Evolutionary conservation across 2,888 invertebrate genomes (phyloP).

Genomic region (Leucoma salicis): DNA sequence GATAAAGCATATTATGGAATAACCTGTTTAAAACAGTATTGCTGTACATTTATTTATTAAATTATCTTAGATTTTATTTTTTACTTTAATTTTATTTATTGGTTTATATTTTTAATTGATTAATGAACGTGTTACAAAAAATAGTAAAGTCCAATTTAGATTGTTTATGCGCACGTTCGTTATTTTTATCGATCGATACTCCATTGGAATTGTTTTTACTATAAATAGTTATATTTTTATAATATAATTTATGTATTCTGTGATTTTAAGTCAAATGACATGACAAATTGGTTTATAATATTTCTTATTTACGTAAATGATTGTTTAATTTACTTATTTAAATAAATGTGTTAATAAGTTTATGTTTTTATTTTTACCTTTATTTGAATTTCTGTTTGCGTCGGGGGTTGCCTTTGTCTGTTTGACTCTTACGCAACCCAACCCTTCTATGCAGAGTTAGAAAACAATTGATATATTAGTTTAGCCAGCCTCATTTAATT

Average conservation of each 20-base stretch:
- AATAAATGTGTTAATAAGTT: constrained; percentile 47
- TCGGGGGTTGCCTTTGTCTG: no score
- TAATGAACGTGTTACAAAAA: no score
- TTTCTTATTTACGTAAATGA: background rate
- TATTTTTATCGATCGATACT: background rate
- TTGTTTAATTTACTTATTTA: constrained; percentile 40
- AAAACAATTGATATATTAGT: no score
- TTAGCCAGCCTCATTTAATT: no score
- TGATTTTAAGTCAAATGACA: constrained; percentile 50
- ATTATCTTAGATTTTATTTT: no score
- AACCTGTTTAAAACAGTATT: background rate
- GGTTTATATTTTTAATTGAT: no score
- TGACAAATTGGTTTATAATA: constrained; percentile 47
- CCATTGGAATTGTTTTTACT: no score
- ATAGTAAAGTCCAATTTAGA: background rate
- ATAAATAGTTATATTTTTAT: background rate
- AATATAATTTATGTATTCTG: constrained; percentile 40
- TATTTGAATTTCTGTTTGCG: no score
- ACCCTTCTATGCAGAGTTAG: no score
- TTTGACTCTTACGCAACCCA: no score
- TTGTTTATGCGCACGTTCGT: background rate
- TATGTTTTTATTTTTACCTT: constrained; percentile 14
- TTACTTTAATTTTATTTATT: background rate
- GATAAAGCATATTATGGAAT: background rate
- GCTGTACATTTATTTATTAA: no score